Conservation (phyloP, 2,888 invertebrate genomes). For the Macropis europaea region DNA sequence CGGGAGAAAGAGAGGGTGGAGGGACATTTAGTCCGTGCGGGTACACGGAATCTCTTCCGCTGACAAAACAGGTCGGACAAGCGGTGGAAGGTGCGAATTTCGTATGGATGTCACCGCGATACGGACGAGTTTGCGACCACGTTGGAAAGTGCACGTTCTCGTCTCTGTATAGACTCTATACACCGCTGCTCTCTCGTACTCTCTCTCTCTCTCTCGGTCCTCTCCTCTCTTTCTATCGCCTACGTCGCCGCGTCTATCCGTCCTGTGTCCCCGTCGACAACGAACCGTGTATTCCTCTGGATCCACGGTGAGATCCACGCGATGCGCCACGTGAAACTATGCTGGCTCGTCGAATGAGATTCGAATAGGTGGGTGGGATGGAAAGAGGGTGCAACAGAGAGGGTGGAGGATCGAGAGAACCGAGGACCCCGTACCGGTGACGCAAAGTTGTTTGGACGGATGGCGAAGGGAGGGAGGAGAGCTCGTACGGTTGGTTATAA, state of each 20-base stretch:
- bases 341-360: constrained; percentile 71
- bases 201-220: not conserved
- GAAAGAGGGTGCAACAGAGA: not conserved
- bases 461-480: constrained; percentile 46
- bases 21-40: constrained; percentile 59
- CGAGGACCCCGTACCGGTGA: constrained; percentile 50
- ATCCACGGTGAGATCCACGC: constrained; percentile 24
- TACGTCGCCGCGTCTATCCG: not conserved
- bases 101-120: constrained; percentile 60
- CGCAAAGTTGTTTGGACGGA: constrained; percentile 71
- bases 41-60: constrained; percentile 59
- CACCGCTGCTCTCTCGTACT: not conserved
- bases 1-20: constrained; percentile 10
- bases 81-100: constrained; percentile 58
- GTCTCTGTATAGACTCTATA: constrained; percentile 44
- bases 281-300: constrained; percentile 38
- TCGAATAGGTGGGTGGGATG: constrained; percentile 47
- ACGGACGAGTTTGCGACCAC: constrained; percentile 58
- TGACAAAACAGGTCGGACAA: constrained; percentile 65
- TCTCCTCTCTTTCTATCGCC: not conserved
- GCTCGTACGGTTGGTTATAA: constrained; percentile 45
- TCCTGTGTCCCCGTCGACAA: constrained; percentile 15
- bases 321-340: constrained; percentile 65
- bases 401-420: not conserved
- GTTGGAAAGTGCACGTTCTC: constrained; percentile 50